phyloP scores from a whole-genome alignment of 2,888 invertebrate species.

The Malthinus seriepunctatus region DNA sequence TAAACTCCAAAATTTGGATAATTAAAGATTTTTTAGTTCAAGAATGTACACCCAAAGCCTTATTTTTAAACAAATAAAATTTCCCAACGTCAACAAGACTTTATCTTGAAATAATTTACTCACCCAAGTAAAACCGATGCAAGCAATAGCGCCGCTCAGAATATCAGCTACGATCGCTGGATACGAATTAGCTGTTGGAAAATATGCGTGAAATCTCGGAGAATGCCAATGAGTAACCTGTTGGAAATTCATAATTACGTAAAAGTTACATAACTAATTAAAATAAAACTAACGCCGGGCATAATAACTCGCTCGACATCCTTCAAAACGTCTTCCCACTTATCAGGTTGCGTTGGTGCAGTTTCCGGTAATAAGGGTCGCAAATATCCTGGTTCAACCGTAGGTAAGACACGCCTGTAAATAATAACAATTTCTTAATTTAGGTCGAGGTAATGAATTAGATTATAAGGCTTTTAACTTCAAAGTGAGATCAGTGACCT shows the following conservation, averaged over 20 bases:
- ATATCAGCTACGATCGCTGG: conserved; percentile 94
- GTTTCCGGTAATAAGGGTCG: conserved; percentile 81
- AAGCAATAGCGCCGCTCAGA: conserved; percentile 91
- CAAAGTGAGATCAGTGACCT: background rate
- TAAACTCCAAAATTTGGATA: too few relatives aligned
- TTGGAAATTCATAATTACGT: conserved; percentile 6
- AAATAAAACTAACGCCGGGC: conserved; percentile 73
- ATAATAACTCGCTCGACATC: conserved; percentile 95
- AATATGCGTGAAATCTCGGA: conserved; percentile 94
- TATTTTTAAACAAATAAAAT: too few relatives aligned
- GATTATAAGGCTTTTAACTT: background rate
- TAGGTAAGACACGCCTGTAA: conserved; percentile 79
- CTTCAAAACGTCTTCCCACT: conserved; percentile 88
- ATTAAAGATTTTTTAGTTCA: too few relatives aligned
- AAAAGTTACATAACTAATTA: too few relatives aligned
- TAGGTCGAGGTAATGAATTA: conserved; percentile 35
- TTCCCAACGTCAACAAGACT: too few relatives aligned
- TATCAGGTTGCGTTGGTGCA: conserved; percentile 84
- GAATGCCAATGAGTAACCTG: conserved; percentile 94
- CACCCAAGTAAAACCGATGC: conserved; percentile 97
- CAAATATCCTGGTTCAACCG: conserved; percentile 92
- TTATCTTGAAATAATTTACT: conserved; percentile 25
- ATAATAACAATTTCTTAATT: conserved; percentile 17
- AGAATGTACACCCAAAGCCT: too few relatives aligned
- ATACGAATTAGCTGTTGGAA: conserved; percentile 91